phyloP scores from a whole-genome alignment of 2,113 vertebrate genomes.

The Thomomys bottae region DNA sequence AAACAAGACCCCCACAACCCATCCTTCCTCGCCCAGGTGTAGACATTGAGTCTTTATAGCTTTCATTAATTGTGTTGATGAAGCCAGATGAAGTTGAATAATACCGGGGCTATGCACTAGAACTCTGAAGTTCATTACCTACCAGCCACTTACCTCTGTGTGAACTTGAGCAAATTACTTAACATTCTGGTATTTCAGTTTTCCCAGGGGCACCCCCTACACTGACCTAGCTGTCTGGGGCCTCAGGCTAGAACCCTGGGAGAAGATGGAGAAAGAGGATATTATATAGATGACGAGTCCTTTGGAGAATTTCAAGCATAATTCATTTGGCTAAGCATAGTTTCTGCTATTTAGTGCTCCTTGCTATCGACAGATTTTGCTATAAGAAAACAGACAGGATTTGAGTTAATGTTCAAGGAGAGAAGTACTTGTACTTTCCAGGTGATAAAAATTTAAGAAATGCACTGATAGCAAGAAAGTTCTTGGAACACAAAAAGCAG shows the following conservation, averaged over 20 bases:
- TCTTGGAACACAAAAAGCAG: neutral
- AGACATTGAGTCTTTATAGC: neutral
- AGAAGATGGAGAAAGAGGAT: neutral
- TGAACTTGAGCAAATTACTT: neutral
- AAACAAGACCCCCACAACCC: neutral
- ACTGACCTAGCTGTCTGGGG: too few relatives aligned
- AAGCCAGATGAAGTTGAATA: neutral
- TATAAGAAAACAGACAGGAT: constrained; percentile 9
- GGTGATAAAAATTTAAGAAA: constrained; percentile 16
- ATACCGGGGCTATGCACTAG: too few relatives aligned
- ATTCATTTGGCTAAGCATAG: neutral
- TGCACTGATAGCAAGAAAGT: neutral
- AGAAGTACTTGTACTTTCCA: constrained; percentile 28
- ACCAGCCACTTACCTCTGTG: too few relatives aligned
- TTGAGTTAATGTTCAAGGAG: neutral
- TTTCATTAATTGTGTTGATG: neutral
- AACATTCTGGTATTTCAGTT: neutral
- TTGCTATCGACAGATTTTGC: constrained; percentile 23
- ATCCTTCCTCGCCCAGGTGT: accelerated
- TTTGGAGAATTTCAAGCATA: neutral
- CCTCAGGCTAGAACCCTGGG: too few relatives aligned
- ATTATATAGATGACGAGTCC: neutral
- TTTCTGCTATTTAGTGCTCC: neutral
- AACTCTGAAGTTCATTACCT: neutral
- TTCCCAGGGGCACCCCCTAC: neutral